A percentile compares a stretch with the other conserved stretches of the same genome.
phyloP scores from a whole-genome alignment of 2,113 vertebrate genomes.

The Psittacus erithacus region DNA sequence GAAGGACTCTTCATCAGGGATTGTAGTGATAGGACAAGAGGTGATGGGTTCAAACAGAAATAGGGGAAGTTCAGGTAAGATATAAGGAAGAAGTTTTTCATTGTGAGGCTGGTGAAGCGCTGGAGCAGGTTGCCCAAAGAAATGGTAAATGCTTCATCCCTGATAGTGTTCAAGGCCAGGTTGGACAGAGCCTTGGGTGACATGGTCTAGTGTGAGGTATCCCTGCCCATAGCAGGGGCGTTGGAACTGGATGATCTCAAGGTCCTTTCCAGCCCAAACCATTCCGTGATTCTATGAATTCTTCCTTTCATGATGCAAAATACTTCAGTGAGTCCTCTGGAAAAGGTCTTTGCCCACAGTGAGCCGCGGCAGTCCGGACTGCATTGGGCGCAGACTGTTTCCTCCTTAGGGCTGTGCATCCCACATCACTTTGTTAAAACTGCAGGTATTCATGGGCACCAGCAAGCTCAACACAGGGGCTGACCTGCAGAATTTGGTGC shows the following conservation, averaged over 20 bases:
- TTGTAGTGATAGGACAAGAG: background rate
- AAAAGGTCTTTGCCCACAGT: background rate
- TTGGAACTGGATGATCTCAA: background rate
- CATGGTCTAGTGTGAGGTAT: background rate
- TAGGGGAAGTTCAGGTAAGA: background rate
- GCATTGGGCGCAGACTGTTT: fast-evolving
- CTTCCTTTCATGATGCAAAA: background rate
- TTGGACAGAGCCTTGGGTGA: background rate
- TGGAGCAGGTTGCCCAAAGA: background rate
- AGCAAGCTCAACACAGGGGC: background rate
- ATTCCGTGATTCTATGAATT: background rate
- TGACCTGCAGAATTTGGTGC: background rate
- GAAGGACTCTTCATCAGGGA: background rate
- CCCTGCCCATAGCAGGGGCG: background rate
- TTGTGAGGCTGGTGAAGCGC: background rate
- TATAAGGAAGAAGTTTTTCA: background rate
- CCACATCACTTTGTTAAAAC: background rate
- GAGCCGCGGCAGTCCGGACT: background rate
- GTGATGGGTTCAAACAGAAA: background rate
- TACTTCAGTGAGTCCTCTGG: background rate
- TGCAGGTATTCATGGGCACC: background rate
- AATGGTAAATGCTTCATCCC: background rate
- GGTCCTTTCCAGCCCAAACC: background rate
- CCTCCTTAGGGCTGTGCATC: background rate
- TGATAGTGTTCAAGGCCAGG: background rate